Evolutionary conservation across 2,888 invertebrate genomes (phyloP).

Genomic region (Hypercompe scribonia): DNA sequence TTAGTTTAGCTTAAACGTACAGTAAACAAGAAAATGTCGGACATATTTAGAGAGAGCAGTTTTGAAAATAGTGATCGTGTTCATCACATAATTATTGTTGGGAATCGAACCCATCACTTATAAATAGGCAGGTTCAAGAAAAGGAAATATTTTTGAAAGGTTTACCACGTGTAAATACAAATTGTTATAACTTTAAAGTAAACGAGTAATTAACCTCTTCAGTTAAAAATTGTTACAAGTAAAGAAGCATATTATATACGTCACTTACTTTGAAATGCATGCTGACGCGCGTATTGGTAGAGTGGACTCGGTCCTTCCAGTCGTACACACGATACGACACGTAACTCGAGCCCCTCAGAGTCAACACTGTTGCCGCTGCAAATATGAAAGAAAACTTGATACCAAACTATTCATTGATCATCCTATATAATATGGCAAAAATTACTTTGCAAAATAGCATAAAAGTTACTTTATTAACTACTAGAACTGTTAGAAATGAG

Average conservation of each 20-base stretch:
- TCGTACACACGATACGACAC: conserved; percentile 97
- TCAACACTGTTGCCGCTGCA: conserved; percentile 94
- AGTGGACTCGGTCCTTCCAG: conserved; percentile 96
- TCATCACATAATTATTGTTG: too few relatives aligned
- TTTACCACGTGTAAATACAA: background rate
- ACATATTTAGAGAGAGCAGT: background rate
- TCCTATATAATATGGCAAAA: background rate
- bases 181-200: background rate
- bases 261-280: conserved; percentile 92
- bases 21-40: background rate
- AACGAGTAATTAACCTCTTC: background rate
- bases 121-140: too few relatives aligned
- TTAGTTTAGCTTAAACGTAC: too few relatives aligned
- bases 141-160: too few relatives aligned
- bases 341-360: conserved; percentile 96
- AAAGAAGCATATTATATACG: background rate
- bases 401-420: background rate
- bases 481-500: background rate
- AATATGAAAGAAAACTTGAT: conserved; percentile 23
- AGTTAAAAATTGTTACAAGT: background rate
- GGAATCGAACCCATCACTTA: too few relatives aligned
- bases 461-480: background rate
- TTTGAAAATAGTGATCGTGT: too few relatives aligned
- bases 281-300: conserved; percentile 94
- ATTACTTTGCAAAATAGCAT: background rate